These are phyloP conservation scores for Tholera decimalis DNA, from an alignment of 2,888 invertebrate species.

Conservation along the genomic window DNA sequence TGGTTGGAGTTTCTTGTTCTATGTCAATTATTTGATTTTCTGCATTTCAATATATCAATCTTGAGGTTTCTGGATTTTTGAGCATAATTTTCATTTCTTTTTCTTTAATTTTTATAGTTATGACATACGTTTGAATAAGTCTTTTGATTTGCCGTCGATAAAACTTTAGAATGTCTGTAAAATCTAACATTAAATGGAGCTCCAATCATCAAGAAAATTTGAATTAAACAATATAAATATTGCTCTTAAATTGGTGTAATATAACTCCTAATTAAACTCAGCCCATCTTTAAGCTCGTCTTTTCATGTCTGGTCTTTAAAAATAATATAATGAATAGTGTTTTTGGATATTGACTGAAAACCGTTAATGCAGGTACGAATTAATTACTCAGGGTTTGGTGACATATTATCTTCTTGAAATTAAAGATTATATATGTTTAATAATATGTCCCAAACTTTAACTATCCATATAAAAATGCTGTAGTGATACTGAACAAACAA, in stretches of 20 bases:
- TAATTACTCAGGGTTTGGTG: neutral
- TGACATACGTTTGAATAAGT: neutral
- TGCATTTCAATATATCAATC: slow-evolving; percentile 10
- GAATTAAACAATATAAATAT: neutral
- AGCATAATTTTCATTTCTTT: neutral
- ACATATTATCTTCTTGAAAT: neutral
- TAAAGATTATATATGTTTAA: neutral
- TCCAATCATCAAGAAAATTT: slow-evolving; percentile 4
- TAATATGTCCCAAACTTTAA: neutral
- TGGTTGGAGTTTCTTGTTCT: slow-evolving; percentile 17
- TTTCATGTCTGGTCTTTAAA: slow-evolving; percentile 50
- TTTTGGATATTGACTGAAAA: slow-evolving; percentile 53
- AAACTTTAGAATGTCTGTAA: neutral
- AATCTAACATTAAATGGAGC: neutral
- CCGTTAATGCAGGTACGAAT: neutral
- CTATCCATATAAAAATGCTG: neutral
- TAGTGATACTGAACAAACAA: slow-evolving; percentile 2
- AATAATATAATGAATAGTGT: slow-evolving; percentile 2
- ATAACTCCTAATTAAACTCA: neutral
- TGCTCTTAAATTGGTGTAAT: slow-evolving; percentile 15
- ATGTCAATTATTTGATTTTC: slow-evolving; percentile 16
- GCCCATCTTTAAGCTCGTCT: neutral
- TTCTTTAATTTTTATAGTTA: neutral
- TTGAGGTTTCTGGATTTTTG: slow-evolving; percentile 5
- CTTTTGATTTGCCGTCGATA: neutral